Base-by-base conservation (phyloP, 2,888 invertebrate species). In the Epinotia brunnichana region DNA sequence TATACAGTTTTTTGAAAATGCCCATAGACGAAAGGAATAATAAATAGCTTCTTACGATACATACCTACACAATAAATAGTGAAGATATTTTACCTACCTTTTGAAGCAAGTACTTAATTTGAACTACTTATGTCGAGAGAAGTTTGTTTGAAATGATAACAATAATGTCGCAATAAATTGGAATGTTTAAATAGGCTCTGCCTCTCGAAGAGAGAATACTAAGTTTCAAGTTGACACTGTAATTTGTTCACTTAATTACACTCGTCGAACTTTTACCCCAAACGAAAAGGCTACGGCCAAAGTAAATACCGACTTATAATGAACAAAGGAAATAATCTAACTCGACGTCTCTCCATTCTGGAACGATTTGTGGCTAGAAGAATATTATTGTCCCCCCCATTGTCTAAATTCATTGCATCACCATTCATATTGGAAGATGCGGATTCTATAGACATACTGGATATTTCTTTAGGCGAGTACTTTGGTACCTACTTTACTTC, bases 171-270 rank as follows among this genome's bases (percentile, higher is more conserved):
- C 41, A n/a, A 39, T 19, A 41, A 0, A 56, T 41, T 66, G 39
- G 19, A 21, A n/a, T 19, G 39, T 39, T 39, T 9, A 35, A 15
- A 29, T 21, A 62, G 53, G 19, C 41, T 64, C 17, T 29, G 29
- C 29, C 35, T 10, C 66, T 54, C 44, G 21, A 67, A 54, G 56
- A 61, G 66, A 75, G 67, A 76, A 71, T 75, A 73, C 76, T 74
- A 69, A 74, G 77, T 78, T 76, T 78, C 78, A 79, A 80, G 84
- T 83, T 83, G 79, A 81, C 81, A 79, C 76, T 80, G 81, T 84
- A 84, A 86, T 86, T 87, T 81, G 79, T 79, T 82, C 76, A 75
- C 80, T 77, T 85, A 85, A 85, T 87, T 87, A 87, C 79, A 83
- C 79, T 78, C 81, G 77, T 74, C 24, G 51, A 35, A 72, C 44